Conservation (phyloP, 2,797 vertebrate genomes). For the Nasua narica region DNA sequence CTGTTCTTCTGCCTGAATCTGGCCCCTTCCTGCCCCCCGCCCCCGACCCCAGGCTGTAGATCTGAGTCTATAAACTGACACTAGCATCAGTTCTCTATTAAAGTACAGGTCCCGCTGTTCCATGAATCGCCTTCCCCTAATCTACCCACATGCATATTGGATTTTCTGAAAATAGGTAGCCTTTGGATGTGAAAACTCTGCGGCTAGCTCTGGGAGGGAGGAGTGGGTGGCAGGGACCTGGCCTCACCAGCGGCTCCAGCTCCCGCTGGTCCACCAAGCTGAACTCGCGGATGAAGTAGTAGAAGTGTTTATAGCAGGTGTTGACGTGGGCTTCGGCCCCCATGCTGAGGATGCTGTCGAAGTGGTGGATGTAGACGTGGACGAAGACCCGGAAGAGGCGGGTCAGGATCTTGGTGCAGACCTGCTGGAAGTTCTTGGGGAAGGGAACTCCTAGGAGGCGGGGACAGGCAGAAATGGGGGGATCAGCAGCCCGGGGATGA, state of each 20-base stretch:
- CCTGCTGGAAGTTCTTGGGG: slow-evolving; percentile 98
- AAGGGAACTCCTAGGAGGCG: slow-evolving; percentile 92
- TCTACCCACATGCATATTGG: neutral
- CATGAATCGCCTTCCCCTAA: neutral
- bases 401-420: slow-evolving; percentile 98
- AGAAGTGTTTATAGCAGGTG: slow-evolving; percentile 99
- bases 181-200: neutral
- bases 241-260: slow-evolving; percentile 95
- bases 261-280: slow-evolving; percentile 95
- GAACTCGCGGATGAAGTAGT: slow-evolving; percentile 98
- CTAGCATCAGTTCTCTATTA: slow-evolving; percentile 52
- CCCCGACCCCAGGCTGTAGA: neutral
- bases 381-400: slow-evolving; percentile 98
- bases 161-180: neutral
- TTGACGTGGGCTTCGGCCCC: slow-evolving; percentile 98
- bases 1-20: neutral
- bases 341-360: slow-evolving; percentile 97
- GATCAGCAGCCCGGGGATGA: neutral
- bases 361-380: slow-evolving; percentile 99
- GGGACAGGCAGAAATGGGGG: slow-evolving; percentile 12
- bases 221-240: neutral
- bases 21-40: neutral
- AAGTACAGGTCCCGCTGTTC: neutral
- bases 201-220: neutral
- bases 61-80: slow-evolving; percentile 18